Evolutionary conservation across 1,140 invertebrate species (phyloP), one percentile per base, ranked within the genome.

Genomic region (Heliconius congener): DNA sequence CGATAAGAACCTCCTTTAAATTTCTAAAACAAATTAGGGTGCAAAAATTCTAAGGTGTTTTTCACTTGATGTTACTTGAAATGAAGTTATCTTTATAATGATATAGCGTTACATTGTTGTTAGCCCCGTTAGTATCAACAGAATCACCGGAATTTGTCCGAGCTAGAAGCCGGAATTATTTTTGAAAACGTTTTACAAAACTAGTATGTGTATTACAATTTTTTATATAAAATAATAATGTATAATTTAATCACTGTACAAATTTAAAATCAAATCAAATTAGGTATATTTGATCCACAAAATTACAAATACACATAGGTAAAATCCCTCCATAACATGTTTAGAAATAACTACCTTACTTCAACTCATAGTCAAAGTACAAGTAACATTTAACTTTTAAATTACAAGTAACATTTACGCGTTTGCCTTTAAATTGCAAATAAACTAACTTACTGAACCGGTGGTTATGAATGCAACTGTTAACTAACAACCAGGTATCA

Each of bases 371-470:
- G 13, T 1, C 60, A 66, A 66, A 30, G 9, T 66, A 66, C 9
- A 57, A n/a, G 73, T 50, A 71, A 34, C 70, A 80, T 76, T 80
- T 80, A 73, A 74, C 66, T 55, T 73, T 52, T 66, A 73, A 77
- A 82, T 82, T 74, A 66, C 9, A 57, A n/a, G 73, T 50, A 71
- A 34, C 70, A 80, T 76, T 80, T 80, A 79, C 84, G 82, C 81
- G 81, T 83, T 82, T 81, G 79, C 79, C 76, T 79, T 79, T 75
- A 77, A 82, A 83, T 90, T 89, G 86, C 86, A 90, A 87, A 90
- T 91, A 19, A 52, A 52, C 50, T 52, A 57, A 23, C 55, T 23
- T 23, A 23, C 60, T 86, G 46, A 71, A 70, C 77, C 27, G 55
- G 72, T 77, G 42, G 72, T 60, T 74, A 75, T 66, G 73, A 81